These are phyloP conservation scores for Noctuana brunneofusca DNA, from an alignment of 2,888 invertebrate species.

Conservation along the genomic window DNA sequence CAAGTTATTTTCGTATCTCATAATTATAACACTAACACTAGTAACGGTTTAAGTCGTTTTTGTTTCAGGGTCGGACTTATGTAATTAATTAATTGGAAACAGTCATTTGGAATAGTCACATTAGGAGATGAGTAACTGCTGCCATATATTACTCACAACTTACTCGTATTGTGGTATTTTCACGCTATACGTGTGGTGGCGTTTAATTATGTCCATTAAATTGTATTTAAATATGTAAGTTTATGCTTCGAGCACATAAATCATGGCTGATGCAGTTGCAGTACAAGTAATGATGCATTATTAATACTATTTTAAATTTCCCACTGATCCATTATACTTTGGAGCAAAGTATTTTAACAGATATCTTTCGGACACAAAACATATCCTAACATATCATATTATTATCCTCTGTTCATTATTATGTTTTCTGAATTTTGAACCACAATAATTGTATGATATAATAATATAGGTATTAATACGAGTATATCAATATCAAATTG, in stretches of 20 bases:
- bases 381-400: no score
- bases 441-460: no score
- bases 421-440: no score
- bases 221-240: background rate
- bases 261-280: background rate
- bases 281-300: background rate
- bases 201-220: constrained; percentile 6
- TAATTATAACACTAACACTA: background rate
- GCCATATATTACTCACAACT: constrained; percentile 28
- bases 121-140: constrained; percentile 32
- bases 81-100: constrained; percentile 30
- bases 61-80: constrained; percentile 4
- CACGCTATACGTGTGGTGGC: constrained; percentile 5
- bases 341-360: no score
- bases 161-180: constrained; percentile 7
- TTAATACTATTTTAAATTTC: background rate
- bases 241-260: background rate
- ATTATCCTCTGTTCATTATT: no score
- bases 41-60: constrained; percentile 4
- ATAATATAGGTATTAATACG: no score
- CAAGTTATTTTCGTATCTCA: background rate
- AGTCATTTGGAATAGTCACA: constrained; percentile 31
- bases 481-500: no score
- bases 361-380: no score
- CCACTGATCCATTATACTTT: background rate